Evolutionary conservation across 1,140 invertebrate genomes (phyloP).

Genomic region (Cotesia glomerata): DNA sequence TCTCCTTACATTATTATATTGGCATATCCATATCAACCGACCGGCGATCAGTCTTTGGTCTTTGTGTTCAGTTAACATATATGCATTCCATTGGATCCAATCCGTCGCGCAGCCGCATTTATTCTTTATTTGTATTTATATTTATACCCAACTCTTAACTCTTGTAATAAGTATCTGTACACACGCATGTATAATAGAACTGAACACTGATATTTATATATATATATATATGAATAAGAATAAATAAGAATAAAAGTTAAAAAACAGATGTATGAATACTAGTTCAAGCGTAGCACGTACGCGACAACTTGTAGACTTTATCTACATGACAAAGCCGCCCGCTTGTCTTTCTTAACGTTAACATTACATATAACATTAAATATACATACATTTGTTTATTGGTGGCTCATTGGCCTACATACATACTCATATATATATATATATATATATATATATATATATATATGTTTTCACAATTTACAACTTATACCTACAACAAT

Average conservation of each 20-base stretch:
- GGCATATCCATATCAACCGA: too few relatives aligned
- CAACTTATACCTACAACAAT: background rate
- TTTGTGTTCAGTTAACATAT: slow-evolving; percentile 39
- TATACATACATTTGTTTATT: background rate
- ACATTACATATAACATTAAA: too few relatives aligned
- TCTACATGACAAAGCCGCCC: slow-evolving; percentile 46
- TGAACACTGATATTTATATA: too few relatives aligned
- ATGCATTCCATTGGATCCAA: slow-evolving; percentile 37
- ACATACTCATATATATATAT: background rate
- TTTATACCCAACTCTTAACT: too few relatives aligned
- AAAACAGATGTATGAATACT: background rate
- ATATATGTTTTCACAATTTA: too few relatives aligned
- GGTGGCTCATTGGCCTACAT: slow-evolving; percentile 43
- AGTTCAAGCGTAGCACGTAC: background rate
- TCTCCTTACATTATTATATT: background rate
- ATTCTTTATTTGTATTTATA: background rate
- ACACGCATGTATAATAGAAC: too few relatives aligned
- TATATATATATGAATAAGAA: too few relatives aligned
- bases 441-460: too few relatives aligned
- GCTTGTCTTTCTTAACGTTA: slow-evolving; percentile 22
- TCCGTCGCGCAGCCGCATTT: background rate
- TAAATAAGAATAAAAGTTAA: background rate
- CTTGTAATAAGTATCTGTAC: too few relatives aligned
- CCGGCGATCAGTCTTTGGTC: slow-evolving; percentile 40
- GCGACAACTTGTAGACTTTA: slow-evolving; percentile 24